phyloP scores from a whole-genome alignment of 1,140 invertebrate species.

The Ceratina australensis region DNA sequence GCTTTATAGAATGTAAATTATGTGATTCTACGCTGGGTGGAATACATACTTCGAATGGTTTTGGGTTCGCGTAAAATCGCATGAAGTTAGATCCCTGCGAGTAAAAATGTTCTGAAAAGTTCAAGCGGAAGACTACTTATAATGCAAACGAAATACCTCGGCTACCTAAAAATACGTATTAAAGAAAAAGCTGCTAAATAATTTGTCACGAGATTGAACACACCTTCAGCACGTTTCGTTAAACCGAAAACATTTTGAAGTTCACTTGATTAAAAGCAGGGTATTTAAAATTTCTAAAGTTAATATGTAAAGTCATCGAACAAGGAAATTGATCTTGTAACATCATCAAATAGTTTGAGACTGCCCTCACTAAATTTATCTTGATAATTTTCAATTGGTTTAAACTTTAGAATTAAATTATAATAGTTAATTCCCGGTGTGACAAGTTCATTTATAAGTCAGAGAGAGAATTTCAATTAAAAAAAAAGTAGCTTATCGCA shows the following conservation, averaged over 20 bases:
- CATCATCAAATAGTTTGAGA: not conserved
- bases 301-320: not conserved
- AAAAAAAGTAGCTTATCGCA: too few relatives aligned
- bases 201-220: not conserved
- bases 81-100: not conserved
- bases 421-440: not conserved
- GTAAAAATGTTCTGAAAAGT: not conserved
- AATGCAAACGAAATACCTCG: not conserved
- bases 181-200: too few relatives aligned
- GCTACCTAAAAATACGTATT: too few relatives aligned
- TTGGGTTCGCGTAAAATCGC: not conserved
- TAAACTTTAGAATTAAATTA: not conserved
- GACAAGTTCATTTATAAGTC: not conserved
- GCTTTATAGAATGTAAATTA: constrained; percentile 46
- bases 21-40: not conserved
- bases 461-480: too few relatives aligned
- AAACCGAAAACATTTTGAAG: not conserved
- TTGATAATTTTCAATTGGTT: not conserved
- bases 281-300: not conserved
- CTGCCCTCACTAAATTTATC: not conserved
- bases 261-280: not conserved
- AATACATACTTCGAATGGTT: not conserved
- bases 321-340: not conserved
- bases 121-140: too few relatives aligned
- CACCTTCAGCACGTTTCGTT: too few relatives aligned